Conservation (phyloP, 1,140 invertebrate genomes). For the Brachionus plicatilis region DNA sequence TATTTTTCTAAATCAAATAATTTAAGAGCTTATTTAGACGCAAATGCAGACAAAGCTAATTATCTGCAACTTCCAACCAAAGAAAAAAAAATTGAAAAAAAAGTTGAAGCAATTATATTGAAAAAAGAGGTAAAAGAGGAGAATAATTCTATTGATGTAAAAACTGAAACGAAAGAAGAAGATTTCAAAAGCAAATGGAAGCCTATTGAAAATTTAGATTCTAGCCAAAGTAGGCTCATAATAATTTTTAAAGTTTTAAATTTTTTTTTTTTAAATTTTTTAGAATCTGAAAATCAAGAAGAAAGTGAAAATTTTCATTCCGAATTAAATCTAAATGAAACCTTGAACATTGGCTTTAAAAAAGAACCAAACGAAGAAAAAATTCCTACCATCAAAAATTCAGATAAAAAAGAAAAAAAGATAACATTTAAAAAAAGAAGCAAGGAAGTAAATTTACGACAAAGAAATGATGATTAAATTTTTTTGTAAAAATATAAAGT, state of each 20-base stretch:
- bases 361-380: neutral
- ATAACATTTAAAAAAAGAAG: conserved; percentile 1
- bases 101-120: neutral
- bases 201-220: neutral
- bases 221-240: neutral
- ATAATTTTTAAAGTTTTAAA: too few relatives aligned
- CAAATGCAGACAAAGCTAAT: neutral
- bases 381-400: neutral
- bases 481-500: neutral
- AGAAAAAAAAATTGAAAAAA: neutral
- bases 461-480: neutral
- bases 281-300: neutral
- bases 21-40: neutral
- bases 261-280: neutral
- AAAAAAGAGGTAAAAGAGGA: neutral
- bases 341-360: neutral
- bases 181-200: neutral
- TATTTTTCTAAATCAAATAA: too few relatives aligned
- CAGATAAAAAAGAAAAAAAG: neutral
- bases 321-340: neutral
- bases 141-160: neutral
- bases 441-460: conserved; percentile 2
- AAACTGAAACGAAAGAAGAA: neutral
- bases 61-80: conserved; percentile 5
- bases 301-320: neutral